Percentiles rank a stretch among this genome's conserved stretches.
phyloP scores from a whole-genome alignment of 2,797 vertebrate genomes.

The Rhabdophis nuchalis region DNA sequence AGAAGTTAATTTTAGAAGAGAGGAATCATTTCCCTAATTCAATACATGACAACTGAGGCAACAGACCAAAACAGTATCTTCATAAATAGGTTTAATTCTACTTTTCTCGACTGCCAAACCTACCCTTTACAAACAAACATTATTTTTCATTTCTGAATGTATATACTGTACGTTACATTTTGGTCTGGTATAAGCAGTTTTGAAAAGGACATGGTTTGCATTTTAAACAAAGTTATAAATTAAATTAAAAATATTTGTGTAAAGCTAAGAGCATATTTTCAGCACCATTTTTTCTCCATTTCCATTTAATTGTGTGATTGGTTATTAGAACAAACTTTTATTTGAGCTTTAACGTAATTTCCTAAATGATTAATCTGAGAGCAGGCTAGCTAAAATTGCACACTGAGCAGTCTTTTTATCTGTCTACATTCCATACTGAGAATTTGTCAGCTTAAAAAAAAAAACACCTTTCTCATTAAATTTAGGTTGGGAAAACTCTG shows the following conservation, averaged over 20 bases:
- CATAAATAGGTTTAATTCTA: not conserved
- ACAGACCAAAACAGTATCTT: not conserved
- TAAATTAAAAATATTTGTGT: not conserved
- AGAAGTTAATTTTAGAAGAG: not conserved
- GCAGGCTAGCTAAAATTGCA: not conserved
- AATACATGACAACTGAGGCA: not conserved
- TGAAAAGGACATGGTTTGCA: not conserved
- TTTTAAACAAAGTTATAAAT: not conserved
- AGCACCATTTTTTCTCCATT: not conserved
- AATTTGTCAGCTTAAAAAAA: slow-evolving; percentile 20
- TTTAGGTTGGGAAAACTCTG: slow-evolving; percentile 3
- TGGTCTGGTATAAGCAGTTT: not conserved
- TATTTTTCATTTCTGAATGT: not conserved
- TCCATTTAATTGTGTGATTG: not conserved
- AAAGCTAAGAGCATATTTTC: not conserved
- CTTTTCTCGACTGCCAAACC: not conserved
- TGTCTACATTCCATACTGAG: slow-evolving; percentile 5
- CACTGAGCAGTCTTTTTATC: slow-evolving; percentile 24
- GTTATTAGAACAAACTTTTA: not conserved
- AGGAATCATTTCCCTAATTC: not conserved
- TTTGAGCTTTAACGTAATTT: slow-evolving; percentile 10
- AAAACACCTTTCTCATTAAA: slow-evolving; percentile 23
- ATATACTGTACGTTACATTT: not conserved
- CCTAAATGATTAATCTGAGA: not conserved
- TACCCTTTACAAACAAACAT: not conserved